Evolutionary conservation across 1,140 invertebrate species (phyloP).

Genomic region (Drosophila tani): DNA sequence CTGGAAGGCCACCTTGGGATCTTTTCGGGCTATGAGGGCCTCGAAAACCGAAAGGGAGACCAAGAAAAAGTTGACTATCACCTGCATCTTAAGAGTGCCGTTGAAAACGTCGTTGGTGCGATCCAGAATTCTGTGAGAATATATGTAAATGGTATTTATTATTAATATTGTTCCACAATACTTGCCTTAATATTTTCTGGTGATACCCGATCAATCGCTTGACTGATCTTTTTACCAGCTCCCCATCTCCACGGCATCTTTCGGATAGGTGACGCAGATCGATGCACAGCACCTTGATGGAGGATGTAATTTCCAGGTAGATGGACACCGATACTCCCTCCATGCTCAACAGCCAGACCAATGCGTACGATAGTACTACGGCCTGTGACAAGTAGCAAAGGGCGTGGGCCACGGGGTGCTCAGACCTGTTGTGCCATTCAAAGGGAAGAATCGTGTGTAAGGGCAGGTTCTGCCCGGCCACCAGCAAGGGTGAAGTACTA

Average conservation of each 20-base stretch:
- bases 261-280: conserved; percentile 20
- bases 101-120: conserved; percentile 48
- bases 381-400: conserved; percentile 22
- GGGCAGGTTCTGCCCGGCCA: conserved; percentile 33
- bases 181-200: conserved; percentile 33
- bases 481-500: conserved; percentile 14
- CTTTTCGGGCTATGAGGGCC: conserved; percentile 27
- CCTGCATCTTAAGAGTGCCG: conserved; percentile 48
- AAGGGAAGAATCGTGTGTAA: conserved; percentile 44
- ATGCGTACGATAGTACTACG: not conserved
- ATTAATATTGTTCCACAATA: conserved; percentile 14
- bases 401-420: conserved; percentile 22
- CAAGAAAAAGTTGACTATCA: conserved; percentile 27
- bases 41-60: conserved; percentile 48
- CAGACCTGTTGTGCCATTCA: conserved; percentile 22
- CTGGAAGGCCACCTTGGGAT: conserved; percentile 30
- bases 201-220: conserved; percentile 17
- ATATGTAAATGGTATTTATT: no score
- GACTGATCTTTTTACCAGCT: not conserved
- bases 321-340: conserved; percentile 13
- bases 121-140: conserved; percentile 25
- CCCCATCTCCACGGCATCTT: not conserved
- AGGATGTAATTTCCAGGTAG: conserved; percentile 36
- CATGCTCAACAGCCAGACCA: conserved; percentile 18
- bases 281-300: conserved; percentile 44